Evolutionary conservation across 2,888 invertebrate species (phyloP).

Genomic region (Lacanobia wlatinum): DNA sequence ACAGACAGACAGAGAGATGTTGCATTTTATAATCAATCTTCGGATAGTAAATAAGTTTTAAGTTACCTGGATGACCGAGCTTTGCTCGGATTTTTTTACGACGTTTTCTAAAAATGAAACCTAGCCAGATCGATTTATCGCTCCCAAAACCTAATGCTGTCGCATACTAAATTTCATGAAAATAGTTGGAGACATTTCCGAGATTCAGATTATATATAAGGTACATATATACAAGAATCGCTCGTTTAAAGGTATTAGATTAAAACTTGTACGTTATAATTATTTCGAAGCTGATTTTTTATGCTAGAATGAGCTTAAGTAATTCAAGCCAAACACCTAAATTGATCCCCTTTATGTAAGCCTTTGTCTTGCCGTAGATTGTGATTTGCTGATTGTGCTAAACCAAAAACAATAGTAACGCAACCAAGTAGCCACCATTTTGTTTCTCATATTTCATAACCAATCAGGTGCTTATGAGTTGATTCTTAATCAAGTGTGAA

Average conservation of each 20-base stretch:
- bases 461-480: slow-evolving; percentile 38
- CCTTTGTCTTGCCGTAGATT: background rate
- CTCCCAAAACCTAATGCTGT: no score
- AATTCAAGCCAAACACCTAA: background rate
- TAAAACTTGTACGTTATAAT: background rate
- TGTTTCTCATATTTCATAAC: slow-evolving; percentile 37
- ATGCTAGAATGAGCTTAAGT: background rate
- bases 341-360: background rate
- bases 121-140: no score
- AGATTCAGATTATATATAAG: no score
- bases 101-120: no score
- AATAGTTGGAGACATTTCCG: no score
- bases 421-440: slow-evolving; percentile 27
- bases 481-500: slow-evolving; percentile 51
- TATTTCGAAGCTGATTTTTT: background rate
- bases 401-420: slow-evolving; percentile 17
- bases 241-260: no score
- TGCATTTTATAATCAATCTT: slow-evolving; percentile 10
- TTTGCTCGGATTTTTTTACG: no score
- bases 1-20: background rate
- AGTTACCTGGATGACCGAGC: no score
- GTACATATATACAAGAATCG: no score
- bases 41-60: background rate
- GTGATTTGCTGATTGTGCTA: slow-evolving; percentile 7
- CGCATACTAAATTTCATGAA: no score